Percentiles rank a stretch among this genome's conserved stretches.
Evolutionary conservation across 1,140 invertebrate genomes (phyloP).

Genomic region (Campoletis sonorensis): DNA sequence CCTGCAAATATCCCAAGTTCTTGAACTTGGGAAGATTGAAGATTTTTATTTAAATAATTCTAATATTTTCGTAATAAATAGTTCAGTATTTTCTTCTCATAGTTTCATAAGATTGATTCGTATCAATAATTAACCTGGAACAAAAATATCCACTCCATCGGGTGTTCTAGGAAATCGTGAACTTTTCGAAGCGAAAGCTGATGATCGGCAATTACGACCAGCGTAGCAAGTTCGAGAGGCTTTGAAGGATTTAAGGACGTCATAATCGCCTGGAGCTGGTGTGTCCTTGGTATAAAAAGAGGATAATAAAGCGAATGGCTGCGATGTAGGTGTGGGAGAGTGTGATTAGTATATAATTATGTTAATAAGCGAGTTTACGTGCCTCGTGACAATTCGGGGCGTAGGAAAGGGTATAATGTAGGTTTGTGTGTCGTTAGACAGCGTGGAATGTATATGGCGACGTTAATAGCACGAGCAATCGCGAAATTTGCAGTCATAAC

Average conservation of each 20-base stretch:
- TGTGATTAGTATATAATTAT: slow-evolving; percentile 32
- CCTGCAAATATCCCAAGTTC: too few relatives aligned
- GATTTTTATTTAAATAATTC: too few relatives aligned
- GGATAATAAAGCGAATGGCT: neutral
- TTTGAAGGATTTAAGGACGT: slow-evolving; percentile 55
- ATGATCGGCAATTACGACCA: slow-evolving; percentile 36
- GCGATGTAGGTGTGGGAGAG: neutral
- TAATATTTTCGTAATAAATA: too few relatives aligned
- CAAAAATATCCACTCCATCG: neutral
- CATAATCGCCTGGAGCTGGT: slow-evolving; percentile 56
- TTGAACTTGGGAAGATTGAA: too few relatives aligned
- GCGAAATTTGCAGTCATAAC: neutral
- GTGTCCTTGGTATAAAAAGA: slow-evolving; percentile 39
- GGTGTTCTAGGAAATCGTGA: slow-evolving; percentile 35
- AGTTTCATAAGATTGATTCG: neutral
- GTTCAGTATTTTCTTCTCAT: too few relatives aligned
- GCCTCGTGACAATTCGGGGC: neutral
- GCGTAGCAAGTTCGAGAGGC: slow-evolving; percentile 54
- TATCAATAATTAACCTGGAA: slow-evolving; percentile 49
- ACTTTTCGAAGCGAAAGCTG: slow-evolving; percentile 47
- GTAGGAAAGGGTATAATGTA: neutral
- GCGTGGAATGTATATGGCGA: neutral
- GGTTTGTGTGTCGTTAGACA: slow-evolving; percentile 4
- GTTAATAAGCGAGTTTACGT: slow-evolving; percentile 38
- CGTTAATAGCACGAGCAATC: neutral